Evolutionary conservation across 2,888 invertebrate genomes (phyloP).

Genomic region (Andrena praecox): DNA sequence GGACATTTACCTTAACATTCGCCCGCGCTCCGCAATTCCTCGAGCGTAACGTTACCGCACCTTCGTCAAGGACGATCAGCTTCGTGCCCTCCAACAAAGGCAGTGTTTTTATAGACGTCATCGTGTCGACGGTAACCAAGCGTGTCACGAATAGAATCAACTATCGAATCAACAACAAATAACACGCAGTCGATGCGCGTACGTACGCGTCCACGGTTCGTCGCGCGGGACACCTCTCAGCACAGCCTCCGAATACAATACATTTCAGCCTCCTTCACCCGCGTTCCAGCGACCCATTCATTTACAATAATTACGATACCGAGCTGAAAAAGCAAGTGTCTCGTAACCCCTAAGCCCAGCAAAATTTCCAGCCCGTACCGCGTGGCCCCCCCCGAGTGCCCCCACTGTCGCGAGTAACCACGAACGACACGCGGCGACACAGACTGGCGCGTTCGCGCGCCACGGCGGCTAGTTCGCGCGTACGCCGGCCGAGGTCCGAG

Average conservation of each 20-base stretch:
- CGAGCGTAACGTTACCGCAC: conserved; percentile 57
- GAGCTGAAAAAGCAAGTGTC: no score
- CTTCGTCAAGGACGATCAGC: conserved; percentile 80
- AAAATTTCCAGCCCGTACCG: not conserved
- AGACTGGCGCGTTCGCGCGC: not conserved
- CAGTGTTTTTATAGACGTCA: conserved; percentile 71
- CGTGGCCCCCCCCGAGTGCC: not conserved
- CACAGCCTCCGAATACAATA: not conserved
- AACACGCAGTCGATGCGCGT: not conserved
- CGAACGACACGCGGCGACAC: conserved; percentile 1
- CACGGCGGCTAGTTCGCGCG: not conserved
- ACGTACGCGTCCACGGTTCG: not conserved
- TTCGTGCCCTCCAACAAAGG: conserved; percentile 73
- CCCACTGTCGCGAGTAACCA: not conserved
- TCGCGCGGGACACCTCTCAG: not conserved
- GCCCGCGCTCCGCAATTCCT: not conserved
- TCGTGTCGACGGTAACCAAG: conserved; percentile 43
- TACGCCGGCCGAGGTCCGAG: not conserved
- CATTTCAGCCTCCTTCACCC: not conserved
- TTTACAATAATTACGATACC: no score
- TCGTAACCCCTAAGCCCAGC: no score
- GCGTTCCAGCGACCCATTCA: no score
- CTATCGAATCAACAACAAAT: conserved; percentile 31
- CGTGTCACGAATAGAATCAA: conserved; percentile 7
- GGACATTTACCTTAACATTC: no score